These are phyloP conservation scores for Epinotia brunnichana DNA, from an alignment of 2,888 invertebrate species.

Conservation along the genomic window DNA sequence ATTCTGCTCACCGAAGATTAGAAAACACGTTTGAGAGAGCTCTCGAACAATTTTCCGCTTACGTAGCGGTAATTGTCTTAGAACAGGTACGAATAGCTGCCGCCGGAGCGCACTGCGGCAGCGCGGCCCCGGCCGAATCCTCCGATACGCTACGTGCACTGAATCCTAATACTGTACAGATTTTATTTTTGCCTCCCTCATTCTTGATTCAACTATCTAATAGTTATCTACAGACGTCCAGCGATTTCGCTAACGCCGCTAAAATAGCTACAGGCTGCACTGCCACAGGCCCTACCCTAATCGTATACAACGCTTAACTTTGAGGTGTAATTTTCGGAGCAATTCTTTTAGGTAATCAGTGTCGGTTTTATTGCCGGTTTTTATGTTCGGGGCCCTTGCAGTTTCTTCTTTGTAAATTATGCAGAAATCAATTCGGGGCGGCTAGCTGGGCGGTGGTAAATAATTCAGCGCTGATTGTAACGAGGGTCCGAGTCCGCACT, in stretches of 20 bases:
- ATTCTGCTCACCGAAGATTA: constrained; percentile 71
- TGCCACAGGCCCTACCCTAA: constrained; percentile 31
- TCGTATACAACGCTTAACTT: constrained; percentile 42
- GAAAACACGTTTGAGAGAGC: constrained; percentile 77
- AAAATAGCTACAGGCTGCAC: constrained; percentile 23
- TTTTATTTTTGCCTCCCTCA: constrained; percentile 78
- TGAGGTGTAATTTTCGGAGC: constrained; percentile 48
- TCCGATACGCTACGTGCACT: constrained; percentile 76
- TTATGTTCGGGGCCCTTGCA: constrained; percentile 62
- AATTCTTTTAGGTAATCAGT: constrained; percentile 55
- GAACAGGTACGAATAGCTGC: constrained; percentile 72
- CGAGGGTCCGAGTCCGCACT: constrained; percentile 74
- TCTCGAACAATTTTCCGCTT: constrained; percentile 80
- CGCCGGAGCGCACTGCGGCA: constrained; percentile 74
- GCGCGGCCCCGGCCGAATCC: constrained; percentile 71
- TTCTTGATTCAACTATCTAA: constrained; percentile 78
- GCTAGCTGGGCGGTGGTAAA: constrained; percentile 74
- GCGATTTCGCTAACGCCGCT: constrained; percentile 54
- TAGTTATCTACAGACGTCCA: constrained; percentile 69
- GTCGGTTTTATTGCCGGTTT: constrained; percentile 62
- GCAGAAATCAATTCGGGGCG: constrained; percentile 78
- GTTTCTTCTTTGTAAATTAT: constrained; percentile 75
- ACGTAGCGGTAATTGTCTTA: constrained; percentile 81
- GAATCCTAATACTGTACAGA: constrained; percentile 79
- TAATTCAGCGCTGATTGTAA: constrained; percentile 80